phyloP scores from a whole-genome alignment of 1,140 invertebrate species.

The Elysia chlorotica region DNA sequence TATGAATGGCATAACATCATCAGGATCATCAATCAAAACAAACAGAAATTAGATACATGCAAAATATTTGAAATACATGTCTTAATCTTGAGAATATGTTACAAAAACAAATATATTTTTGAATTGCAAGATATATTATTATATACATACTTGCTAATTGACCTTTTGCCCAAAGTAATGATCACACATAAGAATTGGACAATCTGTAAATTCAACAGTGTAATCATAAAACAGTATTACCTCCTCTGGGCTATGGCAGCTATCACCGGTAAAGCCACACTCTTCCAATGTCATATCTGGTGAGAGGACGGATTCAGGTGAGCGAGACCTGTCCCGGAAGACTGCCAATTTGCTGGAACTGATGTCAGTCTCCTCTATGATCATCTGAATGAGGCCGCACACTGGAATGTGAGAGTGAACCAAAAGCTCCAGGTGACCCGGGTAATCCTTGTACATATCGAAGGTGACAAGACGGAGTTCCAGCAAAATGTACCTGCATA shows the following conservation, averaged over 20 bases:
- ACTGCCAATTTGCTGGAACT: constrained; percentile 50
- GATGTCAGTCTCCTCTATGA: constrained; percentile 43
- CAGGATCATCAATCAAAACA: too few relatives aligned
- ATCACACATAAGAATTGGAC: constrained; percentile 56
- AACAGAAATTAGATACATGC: too few relatives aligned
- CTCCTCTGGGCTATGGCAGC: constrained; percentile 46
- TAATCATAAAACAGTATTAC: constrained; percentile 54
- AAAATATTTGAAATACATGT: too few relatives aligned
- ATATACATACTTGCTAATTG: background rate
- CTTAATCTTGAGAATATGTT: too few relatives aligned
- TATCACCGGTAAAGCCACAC: constrained; percentile 45
- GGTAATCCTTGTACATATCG: constrained; percentile 42
- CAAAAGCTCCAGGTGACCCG: constrained; percentile 42
- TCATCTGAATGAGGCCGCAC: constrained; percentile 45
- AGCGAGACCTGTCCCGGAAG: constrained; percentile 48
- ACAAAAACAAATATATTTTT: too few relatives aligned
- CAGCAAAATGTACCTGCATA: constrained; percentile 48
- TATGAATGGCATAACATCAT: too few relatives aligned
- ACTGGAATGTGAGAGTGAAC: constrained; percentile 48
- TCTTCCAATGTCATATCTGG: constrained; percentile 45
- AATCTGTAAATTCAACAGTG: constrained; percentile 54
- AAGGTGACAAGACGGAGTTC: constrained; percentile 50
- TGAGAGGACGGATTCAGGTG: constrained; percentile 40
- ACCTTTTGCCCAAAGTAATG: constrained; percentile 50
- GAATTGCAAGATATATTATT: too few relatives aligned